Evolutionary conservation across 2,888 invertebrate species (phyloP).

Genomic region (Drosophila fulvimacula): DNA sequence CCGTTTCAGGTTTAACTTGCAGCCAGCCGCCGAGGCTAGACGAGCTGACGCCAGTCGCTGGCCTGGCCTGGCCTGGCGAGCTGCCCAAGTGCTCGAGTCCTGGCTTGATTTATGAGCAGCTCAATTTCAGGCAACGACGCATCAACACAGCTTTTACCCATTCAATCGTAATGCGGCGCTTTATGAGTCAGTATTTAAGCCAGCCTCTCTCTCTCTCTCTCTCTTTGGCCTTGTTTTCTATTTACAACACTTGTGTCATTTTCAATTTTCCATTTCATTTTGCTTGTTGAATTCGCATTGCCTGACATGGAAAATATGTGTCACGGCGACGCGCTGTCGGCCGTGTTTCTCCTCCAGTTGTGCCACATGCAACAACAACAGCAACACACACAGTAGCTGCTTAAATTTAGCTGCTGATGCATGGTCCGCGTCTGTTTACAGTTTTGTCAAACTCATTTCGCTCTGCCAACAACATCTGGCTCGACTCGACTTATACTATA

Average conservation of each 20-base stretch:
- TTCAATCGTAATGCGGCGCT: constrained; percentile 18
- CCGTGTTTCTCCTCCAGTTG: constrained; percentile 36
- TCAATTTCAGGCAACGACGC: constrained; percentile 44
- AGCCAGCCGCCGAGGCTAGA: constrained; percentile 13
- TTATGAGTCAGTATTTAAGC: constrained; percentile 21
- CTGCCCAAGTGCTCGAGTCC: constrained; percentile 51
- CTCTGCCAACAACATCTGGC: constrained; percentile 66
- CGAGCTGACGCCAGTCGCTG: constrained; percentile 46
- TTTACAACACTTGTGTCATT: constrained; percentile 38
- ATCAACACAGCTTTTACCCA: constrained; percentile 48
- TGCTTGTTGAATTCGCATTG: constrained; percentile 58
- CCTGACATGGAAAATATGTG: constrained; percentile 69
- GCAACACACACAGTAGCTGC: constrained; percentile 9
- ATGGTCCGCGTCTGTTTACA: constrained; percentile 41
- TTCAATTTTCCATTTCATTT: constrained; percentile 58
- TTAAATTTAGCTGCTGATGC: constrained; percentile 62
- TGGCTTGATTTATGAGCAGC: constrained; percentile 60
- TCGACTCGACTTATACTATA: constrained; percentile 37
- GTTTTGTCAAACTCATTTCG: constrained; percentile 54
- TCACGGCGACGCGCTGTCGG: constrained; percentile 54
- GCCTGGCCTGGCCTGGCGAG: constrained; percentile 45
- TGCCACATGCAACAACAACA: constrained; percentile 13
- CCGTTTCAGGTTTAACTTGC: constrained; percentile 49
- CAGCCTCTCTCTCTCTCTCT: neutral
- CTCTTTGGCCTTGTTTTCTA: constrained; percentile 32